Evolutionary conservation across 2,797 vertebrate genomes (phyloP).

Genomic region (Octomys mimax): DNA sequence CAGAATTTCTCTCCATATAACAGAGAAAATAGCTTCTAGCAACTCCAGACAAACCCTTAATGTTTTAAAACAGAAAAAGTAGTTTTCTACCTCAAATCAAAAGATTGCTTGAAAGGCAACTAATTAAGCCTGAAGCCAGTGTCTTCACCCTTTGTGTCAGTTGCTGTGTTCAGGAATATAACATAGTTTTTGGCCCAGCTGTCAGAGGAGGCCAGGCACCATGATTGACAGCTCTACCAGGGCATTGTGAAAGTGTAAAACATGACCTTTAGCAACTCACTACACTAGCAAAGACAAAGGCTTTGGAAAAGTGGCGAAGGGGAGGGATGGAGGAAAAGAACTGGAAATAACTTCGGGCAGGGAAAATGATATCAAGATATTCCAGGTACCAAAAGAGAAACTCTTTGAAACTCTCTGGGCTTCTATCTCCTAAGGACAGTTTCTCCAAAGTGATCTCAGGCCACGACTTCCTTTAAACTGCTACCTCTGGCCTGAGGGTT

Average conservation of each 20-base stretch:
- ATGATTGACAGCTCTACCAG: background rate
- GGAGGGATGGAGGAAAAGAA: background rate
- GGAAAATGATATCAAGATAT: background rate
- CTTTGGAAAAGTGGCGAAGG: background rate
- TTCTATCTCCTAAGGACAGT: background rate
- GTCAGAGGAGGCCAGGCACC: background rate
- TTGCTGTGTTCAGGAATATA: background rate
- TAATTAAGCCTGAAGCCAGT: background rate
- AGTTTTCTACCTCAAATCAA: conserved; percentile 38
- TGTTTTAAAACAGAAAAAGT: conserved; percentile 64
- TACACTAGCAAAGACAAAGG: background rate
- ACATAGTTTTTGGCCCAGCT: background rate
- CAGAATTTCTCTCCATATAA: conserved; percentile 51
- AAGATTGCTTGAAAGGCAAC: background rate
- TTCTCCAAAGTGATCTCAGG: background rate
- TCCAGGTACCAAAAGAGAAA: conserved; percentile 14
- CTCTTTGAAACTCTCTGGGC: background rate
- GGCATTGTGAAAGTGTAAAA: background rate
- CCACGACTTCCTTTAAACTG: background rate
- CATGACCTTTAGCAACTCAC: background rate
- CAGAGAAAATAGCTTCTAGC: conserved; percentile 68
- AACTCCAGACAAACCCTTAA: conserved; percentile 67
- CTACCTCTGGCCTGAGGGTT: background rate
- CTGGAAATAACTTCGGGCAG: background rate
- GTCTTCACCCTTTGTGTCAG: background rate